These are phyloP conservation scores for Callithrix jacchus DNA, from an alignment of 2,113 vertebrate genomes.

Conservation along the genomic window DNA sequence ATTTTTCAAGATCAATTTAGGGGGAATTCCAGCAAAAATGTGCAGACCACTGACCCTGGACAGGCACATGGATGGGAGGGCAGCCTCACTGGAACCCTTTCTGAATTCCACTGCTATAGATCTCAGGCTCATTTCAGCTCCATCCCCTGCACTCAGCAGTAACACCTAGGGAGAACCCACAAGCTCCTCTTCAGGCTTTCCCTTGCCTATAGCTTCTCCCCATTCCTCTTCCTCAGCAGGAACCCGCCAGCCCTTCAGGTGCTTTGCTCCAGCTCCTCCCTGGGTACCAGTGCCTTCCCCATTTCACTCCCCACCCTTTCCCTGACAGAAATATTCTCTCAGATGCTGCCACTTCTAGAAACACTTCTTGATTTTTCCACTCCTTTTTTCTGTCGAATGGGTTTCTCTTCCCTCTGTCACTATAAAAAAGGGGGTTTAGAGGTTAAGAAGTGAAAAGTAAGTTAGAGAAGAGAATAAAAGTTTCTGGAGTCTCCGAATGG, in stretches of 20 bases:
- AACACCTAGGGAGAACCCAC: not conserved
- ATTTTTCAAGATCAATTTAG: slow-evolving; percentile 43
- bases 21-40: not conserved
- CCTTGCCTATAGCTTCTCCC: no score
- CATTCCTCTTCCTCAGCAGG: no score
- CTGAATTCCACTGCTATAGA: not conserved
- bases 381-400: slow-evolving; percentile 2
- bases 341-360: not conserved
- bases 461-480: not conserved
- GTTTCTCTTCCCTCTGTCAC: not conserved
- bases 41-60: not conserved
- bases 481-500: not conserved
- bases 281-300: not conserved
- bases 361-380: not conserved
- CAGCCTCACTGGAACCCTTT: not conserved
- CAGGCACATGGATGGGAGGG: not conserved
- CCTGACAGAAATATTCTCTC: not conserved
- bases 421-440: not conserved
- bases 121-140: not conserved
- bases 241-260: not conserved
- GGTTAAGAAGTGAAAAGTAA: not conserved
- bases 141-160: not conserved
- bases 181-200: not conserved
- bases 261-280: not conserved
- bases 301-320: not conserved